Evolutionary conservation across 1,140 invertebrate genomes (phyloP).

Genomic region (Drosophila pectinifera): DNA sequence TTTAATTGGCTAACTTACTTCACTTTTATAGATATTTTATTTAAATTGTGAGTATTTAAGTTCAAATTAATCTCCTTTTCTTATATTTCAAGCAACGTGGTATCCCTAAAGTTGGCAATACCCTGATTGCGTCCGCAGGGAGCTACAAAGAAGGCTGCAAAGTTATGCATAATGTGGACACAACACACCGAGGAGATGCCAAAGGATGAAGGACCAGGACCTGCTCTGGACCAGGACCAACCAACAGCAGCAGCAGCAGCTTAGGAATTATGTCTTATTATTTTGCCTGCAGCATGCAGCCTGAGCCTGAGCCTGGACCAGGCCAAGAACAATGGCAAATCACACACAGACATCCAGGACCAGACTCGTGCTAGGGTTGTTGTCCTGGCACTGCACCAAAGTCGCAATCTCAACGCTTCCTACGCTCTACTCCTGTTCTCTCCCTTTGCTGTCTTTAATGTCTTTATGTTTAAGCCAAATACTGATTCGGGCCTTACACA

Average conservation of each 20-base stretch:
- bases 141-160: slow-evolving; percentile 31
- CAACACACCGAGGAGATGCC: slow-evolving; percentile 36
- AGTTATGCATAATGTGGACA: slow-evolving; percentile 59
- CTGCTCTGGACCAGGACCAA: slow-evolving; percentile 26
- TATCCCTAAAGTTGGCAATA: slow-evolving; percentile 3
- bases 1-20: too few relatives aligned
- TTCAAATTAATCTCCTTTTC: background rate
- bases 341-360: slow-evolving; percentile 24
- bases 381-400: slow-evolving; percentile 69
- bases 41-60: too few relatives aligned
- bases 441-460: slow-evolving; percentile 57
- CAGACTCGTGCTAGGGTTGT: slow-evolving; percentile 19
- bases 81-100: background rate
- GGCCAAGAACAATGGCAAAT: slow-evolving; percentile 63
- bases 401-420: slow-evolving; percentile 38
- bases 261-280: slow-evolving; percentile 76
- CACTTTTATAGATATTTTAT: too few relatives aligned
- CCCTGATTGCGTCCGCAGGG: slow-evolving; percentile 10
- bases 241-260: slow-evolving; percentile 27
- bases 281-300: slow-evolving; percentile 57
- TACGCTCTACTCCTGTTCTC: background rate
- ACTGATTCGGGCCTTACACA: slow-evolving; percentile 17
- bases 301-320: slow-evolving; percentile 4
- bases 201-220: slow-evolving; percentile 24
- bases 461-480: slow-evolving; percentile 68